Evolutionary conservation across 1,140 invertebrate species (phyloP), one percentile per base, ranked within the genome.

Genomic region (Ips nitidus): DNA sequence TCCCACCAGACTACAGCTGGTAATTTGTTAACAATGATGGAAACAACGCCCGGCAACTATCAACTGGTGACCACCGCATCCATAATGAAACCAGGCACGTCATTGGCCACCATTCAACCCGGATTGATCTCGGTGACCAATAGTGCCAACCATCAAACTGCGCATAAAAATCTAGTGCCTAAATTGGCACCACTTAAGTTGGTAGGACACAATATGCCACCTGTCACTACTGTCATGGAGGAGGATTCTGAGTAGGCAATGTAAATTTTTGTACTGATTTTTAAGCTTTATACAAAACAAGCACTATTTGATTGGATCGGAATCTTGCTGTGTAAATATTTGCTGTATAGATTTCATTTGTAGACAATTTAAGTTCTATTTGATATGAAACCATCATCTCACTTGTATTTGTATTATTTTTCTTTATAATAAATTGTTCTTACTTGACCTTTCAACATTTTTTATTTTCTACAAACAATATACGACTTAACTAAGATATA

Each of bases 1-100:
- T 5, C 38, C 64, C 59, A 8, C 8, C 59, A 67, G 66, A 71
- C 61, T 42, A 41, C 72, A 41, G 39, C 69, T 1, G 68, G 65
- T 22, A 74, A 69, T 52, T 66, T 74, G 37, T 62, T 77, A 66
- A 78, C 75, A 8, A 69, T 77, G 42, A 73, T 78, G n/a, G 76
- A 78, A 71, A 74, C 74, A 1, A 73, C 74, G 1, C 76, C 77
- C 22, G 77, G 77, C 53, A 76, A 75, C 59, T 77, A 71, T 57
- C 76, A 78, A 73, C 52, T 78, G 2, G 47, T 78, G 3, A 75
- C 71, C 43, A 77, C 67, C 56, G 72, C 72, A 41, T 60, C 77
- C 5, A 22, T 76, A 5, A 39, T 76, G n/a, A 60, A 56, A 50
- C 55, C 75, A 1, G 69, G 39, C 6, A 66, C 67, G 1, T 3